These are phyloP conservation scores for Urechis unicinctus DNA, from an alignment of 2,888 invertebrate species.

Conservation along the genomic window DNA sequence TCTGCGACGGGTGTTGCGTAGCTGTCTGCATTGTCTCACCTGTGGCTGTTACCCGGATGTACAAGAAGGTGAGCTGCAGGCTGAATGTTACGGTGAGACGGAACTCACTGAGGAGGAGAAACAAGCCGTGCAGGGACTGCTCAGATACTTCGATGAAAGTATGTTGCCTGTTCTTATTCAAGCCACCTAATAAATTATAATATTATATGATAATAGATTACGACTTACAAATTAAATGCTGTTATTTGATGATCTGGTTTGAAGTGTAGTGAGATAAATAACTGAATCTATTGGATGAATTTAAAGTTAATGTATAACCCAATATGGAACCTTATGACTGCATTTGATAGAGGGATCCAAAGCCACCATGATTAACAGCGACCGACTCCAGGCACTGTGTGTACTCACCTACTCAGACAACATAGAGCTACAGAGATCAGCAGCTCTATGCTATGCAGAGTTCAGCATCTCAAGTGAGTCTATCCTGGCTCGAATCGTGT, in stretches of 20 bases:
- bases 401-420: constrained; percentile 40
- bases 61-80: constrained; percentile 14
- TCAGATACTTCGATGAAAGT: constrained; percentile 27
- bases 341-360: too few species aligned
- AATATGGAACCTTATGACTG: too few species aligned
- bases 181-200: too few species aligned
- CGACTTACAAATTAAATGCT: too few species aligned
- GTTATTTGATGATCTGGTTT: too few species aligned
- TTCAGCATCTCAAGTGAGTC: constrained; percentile 36
- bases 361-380: too few species aligned
- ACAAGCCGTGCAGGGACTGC: constrained; percentile 30
- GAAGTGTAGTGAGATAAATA: neutral
- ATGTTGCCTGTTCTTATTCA: neutral
- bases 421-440: constrained; percentile 33
- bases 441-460: constrained; percentile 36
- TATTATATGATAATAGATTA: too few species aligned
- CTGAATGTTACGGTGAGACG: constrained; percentile 26
- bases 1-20: constrained; percentile 27
- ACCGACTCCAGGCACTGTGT: constrained; percentile 31
- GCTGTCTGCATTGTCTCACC: constrained; percentile 29
- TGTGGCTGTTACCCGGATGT: constrained; percentile 31
- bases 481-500: too few species aligned
- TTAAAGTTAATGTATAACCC: neutral
- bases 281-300: neutral
- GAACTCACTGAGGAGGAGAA: constrained; percentile 32